Evolutionary conservation across 2,113 vertebrate genomes (phyloP), one percentile per base, ranked within the genome.

Genomic region (Serilophus lunatus): DNA sequence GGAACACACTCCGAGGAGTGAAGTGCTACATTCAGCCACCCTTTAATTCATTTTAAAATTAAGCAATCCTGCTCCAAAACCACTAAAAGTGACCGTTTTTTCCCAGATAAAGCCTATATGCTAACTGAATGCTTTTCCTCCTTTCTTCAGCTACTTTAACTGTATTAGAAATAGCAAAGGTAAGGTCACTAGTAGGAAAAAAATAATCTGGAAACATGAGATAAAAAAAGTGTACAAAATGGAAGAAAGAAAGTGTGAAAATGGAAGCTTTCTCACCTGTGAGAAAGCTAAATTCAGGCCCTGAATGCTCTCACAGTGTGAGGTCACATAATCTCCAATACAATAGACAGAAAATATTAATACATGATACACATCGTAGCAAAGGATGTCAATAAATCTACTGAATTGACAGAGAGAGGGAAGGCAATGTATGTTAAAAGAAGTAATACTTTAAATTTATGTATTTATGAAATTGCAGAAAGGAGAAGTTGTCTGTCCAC

Each of bases 1-100:
- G 57, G 31, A 94, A 72, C 25, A 40, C 1, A 3, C 7, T 1
- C 17, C 0, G 0, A 56, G 51, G 19, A 5, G 1, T 29, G 4
- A 82, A 60, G 23, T 13, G n/a, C 33, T 47, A 70, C 6, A 6
- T 49, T 40, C 2, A 5, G 56, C 45, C 76, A 38, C 26, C 7
- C 12, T 72, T 53, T 31, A 57, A 49, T 4, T 20, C 4, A 35
- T 14, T 72, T 68, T 51, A 56, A 77, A 64, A 54, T 18, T 5
- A 51, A 92, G 54, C 3, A 59, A 24, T 3, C 6, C 10, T 45
- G 33, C 29, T 13, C 25, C 17, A 6, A 71, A 53, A 22, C 12
- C 31, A 38, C 36, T 57, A 19, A 8, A 86, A 65, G 11, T 25
- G 14, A 42, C 19, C 59, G 9, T 4, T 51, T 75, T 3, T 0